Conservation (phyloP, 2,888 invertebrate genomes). For the Pollenia amentaria region DNA sequence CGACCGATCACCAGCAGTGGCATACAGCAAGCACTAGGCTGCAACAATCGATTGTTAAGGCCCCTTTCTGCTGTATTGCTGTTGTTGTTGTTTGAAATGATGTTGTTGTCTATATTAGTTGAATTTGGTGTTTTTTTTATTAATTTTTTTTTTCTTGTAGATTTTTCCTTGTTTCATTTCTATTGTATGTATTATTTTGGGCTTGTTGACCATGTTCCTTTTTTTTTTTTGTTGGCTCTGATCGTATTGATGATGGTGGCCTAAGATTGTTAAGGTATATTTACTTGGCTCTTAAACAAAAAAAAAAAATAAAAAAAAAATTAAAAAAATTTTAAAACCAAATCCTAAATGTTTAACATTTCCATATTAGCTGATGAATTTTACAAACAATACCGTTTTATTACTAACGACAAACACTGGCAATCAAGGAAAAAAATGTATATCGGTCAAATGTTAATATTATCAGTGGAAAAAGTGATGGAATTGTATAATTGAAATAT, state of each 20-base stretch:
- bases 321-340: not conserved
- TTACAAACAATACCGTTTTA: slow-evolving; percentile 70
- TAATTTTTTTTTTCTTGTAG: not conserved
- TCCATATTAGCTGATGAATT: slow-evolving; percentile 67
- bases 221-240: not conserved
- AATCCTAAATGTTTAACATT: slow-evolving; percentile 62
- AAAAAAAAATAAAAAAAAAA: not conserved
- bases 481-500: slow-evolving; percentile 69
- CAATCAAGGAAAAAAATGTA: not conserved
- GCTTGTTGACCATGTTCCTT: slow-evolving; percentile 52
- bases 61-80: slow-evolving; percentile 22
- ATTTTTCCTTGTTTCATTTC: slow-evolving; percentile 39
- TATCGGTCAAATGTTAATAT: slow-evolving; percentile 65
- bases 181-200: slow-evolving; percentile 46
- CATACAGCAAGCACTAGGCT: slow-evolving; percentile 21
- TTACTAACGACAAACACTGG: slow-evolving; percentile 39
- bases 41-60: slow-evolving; percentile 39
- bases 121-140: slow-evolving; percentile 40
- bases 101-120: slow-evolving; percentile 70
- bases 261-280: slow-evolving; percentile 37
- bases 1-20: slow-evolving; percentile 35
- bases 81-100: slow-evolving; percentile 16
- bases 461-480: slow-evolving; percentile 63
- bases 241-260: slow-evolving; percentile 50
- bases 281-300: slow-evolving; percentile 34